Evolutionary conservation across 2,113 vertebrate genomes (phyloP).

Genomic region (Paralichthys olivaceus): DNA sequence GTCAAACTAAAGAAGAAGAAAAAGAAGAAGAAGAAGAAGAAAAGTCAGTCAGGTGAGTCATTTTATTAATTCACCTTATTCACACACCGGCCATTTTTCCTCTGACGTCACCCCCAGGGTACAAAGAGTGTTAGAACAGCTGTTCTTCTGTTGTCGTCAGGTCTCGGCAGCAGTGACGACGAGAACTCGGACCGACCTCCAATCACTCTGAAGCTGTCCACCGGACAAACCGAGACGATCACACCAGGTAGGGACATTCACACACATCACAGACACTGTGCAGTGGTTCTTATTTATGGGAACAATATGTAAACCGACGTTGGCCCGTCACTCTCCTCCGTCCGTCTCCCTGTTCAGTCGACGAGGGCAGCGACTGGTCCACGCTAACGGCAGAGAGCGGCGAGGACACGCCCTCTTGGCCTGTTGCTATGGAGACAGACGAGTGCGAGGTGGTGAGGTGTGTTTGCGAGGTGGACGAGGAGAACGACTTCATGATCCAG

Average conservation of each 20-base stretch:
- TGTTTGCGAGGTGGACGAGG: constrained; percentile 95
- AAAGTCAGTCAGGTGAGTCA: constrained; percentile 83
- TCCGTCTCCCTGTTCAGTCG: constrained; percentile 60
- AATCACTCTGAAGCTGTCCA: constrained; percentile 79
- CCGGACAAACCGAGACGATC: constrained; percentile 57
- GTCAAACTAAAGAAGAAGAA: constrained; percentile 94
- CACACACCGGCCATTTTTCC: not conserved
- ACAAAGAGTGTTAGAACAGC: no score
- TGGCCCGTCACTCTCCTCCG: not conserved
- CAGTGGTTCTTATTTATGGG: not conserved
- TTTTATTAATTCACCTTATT: not conserved
- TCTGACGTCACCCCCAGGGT: not conserved
- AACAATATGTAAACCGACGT: not conserved
- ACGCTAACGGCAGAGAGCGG: constrained; percentile 93
- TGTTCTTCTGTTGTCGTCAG: constrained; percentile 25
- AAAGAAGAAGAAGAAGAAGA: constrained; percentile 91
- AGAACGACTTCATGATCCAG: constrained; percentile 99
- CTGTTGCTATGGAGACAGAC: constrained; percentile 81
- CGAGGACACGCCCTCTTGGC: constrained; percentile 88
- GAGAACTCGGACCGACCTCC: constrained; percentile 83
- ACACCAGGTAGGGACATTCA: constrained; percentile 36
- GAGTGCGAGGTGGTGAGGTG: constrained; percentile 94
- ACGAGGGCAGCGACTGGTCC: constrained; percentile 95
- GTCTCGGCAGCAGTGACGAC: constrained; percentile 86
- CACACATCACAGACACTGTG: not conserved